Conservation (phyloP, 2,797 vertebrate species). For the Enoplosus armatus region DNA sequence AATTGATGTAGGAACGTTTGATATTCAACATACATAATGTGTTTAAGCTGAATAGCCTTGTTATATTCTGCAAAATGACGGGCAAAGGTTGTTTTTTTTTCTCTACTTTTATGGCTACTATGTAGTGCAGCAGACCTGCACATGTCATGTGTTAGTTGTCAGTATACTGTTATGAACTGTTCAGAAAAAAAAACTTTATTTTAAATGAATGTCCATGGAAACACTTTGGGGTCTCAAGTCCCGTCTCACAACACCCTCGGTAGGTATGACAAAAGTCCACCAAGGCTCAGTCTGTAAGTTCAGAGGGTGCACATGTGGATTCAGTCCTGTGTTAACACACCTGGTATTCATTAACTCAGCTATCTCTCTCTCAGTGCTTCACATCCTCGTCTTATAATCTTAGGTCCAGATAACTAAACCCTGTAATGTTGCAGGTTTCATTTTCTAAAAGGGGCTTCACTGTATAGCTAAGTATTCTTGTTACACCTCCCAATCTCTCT, state of each 20-base stretch:
- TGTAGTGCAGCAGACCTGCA: neutral
- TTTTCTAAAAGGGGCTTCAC: neutral
- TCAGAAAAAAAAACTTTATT: neutral
- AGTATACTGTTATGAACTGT: neutral
- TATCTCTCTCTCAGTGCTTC: too few relatives aligned
- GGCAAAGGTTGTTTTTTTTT: neutral
- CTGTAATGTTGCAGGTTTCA: neutral
- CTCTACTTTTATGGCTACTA: neutral
- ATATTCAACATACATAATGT: neutral
- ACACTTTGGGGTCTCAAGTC: too few relatives aligned
- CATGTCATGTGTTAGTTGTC: neutral
- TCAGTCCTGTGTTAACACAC: too few relatives aligned
- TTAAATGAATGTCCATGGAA: too few relatives aligned
- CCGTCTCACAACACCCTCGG: too few relatives aligned
- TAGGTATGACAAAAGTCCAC: too few relatives aligned
- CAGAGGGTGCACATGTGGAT: too few relatives aligned
- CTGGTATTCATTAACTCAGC: too few relatives aligned
- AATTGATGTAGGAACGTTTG: neutral
- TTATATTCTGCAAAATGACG: neutral
- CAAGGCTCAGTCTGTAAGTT: too few relatives aligned
- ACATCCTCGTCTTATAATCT: too few relatives aligned
- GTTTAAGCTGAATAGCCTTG: too few relatives aligned
- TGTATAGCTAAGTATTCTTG: neutral
- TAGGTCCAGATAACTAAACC: neutral
- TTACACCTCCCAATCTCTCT: conserved; percentile 1